These are phyloP conservation scores for Drosophila tanythrix DNA, from an alignment of 2,888 invertebrate genomes.

Conservation along the genomic window DNA sequence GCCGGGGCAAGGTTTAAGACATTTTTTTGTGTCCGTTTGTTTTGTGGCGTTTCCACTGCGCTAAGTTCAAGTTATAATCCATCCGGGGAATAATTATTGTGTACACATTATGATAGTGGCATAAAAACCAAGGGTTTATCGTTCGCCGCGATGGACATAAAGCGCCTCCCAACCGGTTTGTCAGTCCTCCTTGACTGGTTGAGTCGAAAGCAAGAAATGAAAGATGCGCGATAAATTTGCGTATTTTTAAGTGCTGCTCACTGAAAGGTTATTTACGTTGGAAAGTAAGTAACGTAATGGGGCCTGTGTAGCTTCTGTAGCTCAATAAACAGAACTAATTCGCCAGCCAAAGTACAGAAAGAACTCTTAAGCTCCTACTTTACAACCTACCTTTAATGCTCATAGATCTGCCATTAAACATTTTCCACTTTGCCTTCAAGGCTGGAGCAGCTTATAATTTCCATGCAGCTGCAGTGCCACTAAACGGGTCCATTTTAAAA, in stretches of 20 bases:
- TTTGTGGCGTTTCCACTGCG: slow-evolving; percentile 49
- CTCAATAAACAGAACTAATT: slow-evolving; percentile 41
- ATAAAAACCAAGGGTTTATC: slow-evolving; percentile 69
- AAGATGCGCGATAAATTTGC: slow-evolving; percentile 68
- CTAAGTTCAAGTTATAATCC: slow-evolving; percentile 75
- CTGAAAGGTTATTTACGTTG: slow-evolving; percentile 54
- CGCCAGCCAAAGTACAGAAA: slow-evolving; percentile 11
- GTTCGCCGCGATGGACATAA: slow-evolving; percentile 58
- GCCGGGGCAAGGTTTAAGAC: slow-evolving; percentile 44
- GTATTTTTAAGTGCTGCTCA: slow-evolving; percentile 54
- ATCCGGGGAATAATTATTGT: slow-evolving; percentile 80
- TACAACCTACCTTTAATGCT: slow-evolving; percentile 30
- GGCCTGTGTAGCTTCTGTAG: slow-evolving; percentile 1
- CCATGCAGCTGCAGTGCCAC: slow-evolving; percentile 33
- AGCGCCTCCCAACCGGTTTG: slow-evolving; percentile 7
- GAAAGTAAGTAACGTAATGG: slow-evolving; percentile 40
- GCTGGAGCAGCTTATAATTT: slow-evolving; percentile 25
- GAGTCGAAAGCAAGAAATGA: slow-evolving; percentile 41
- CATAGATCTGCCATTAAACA: slow-evolving; percentile 30
- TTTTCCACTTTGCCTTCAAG: slow-evolving; percentile 7
- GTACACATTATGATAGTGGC: slow-evolving; percentile 78
- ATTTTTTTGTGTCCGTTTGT: slow-evolving; percentile 57
- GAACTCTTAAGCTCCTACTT: slow-evolving; percentile 34
- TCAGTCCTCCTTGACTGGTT: neutral
- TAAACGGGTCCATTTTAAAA: slow-evolving; percentile 53